Percentiles rank a stretch among this genome's conserved stretches.
Conservation (phyloP, 1,140 invertebrate genomes). For the Drosophila pallidifrons region DNA sequence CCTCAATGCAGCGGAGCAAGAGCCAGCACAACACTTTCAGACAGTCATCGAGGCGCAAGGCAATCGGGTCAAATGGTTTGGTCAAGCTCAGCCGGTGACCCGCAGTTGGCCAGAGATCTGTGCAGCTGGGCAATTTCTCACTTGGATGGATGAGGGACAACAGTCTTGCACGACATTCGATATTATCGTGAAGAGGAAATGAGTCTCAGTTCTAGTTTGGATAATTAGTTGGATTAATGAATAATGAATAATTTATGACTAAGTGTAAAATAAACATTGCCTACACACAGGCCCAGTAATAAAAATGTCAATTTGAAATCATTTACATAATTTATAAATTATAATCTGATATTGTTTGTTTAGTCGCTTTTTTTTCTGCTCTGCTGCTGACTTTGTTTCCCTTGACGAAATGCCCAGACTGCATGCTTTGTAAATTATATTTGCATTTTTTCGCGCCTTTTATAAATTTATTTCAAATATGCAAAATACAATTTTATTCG, state of each 20-base stretch:
- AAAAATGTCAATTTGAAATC: constrained; percentile 32
- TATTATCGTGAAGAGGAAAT: constrained; percentile 57
- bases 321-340: constrained; percentile 35
- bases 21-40: constrained; percentile 44
- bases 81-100: constrained; percentile 51
- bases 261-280: constrained; percentile 18
- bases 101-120: constrained; percentile 63
- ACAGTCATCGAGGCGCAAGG: constrained; percentile 54
- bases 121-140: constrained; percentile 58
- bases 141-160: constrained; percentile 6
- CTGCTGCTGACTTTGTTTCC: background rate
- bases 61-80: constrained; percentile 58
- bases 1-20: constrained; percentile 24
- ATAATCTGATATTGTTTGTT: background rate
- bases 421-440: constrained; percentile 68
- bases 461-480: constrained; percentile 54
- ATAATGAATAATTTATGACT: constrained; percentile 17
- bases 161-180: constrained; percentile 39
- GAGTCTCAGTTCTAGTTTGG: constrained; percentile 1
- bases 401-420: constrained; percentile 37
- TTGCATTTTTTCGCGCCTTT: constrained; percentile 53
- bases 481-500: constrained; percentile 61
- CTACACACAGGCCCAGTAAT: background rate
- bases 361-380: background rate
- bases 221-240: constrained; percentile 20